phyloP scores from a whole-genome alignment of 2,113 vertebrate genomes.

The Lepus europaeus region DNA sequence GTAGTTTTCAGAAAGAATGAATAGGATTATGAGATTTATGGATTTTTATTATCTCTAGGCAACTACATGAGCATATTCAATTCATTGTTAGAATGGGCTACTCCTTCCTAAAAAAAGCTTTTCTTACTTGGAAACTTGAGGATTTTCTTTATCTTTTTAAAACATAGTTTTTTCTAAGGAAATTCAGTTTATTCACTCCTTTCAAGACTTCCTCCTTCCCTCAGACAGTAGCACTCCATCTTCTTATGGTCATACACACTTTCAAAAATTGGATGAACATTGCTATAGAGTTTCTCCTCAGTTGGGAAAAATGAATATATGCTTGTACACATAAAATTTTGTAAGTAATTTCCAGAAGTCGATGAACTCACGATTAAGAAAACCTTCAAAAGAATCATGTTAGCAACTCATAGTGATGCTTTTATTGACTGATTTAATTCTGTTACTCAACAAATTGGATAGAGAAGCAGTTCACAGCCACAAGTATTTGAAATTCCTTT shows the following conservation, averaged over 20 bases:
- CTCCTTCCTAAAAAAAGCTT: conserved; percentile 13
- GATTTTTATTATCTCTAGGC: conserved; percentile 9
- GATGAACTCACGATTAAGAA: conserved; percentile 19
- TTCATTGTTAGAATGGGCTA: background rate
- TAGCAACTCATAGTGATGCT: conserved; percentile 35
- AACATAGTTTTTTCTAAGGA: conserved; percentile 3
- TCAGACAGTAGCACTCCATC: background rate
- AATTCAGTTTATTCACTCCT: background rate
- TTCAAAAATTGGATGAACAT: background rate
- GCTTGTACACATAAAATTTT: conserved; percentile 33
- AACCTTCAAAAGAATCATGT: conserved; percentile 28
- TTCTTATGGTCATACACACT: conserved; percentile 1
- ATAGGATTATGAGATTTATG: background rate
- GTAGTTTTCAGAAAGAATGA: conserved; percentile 20
- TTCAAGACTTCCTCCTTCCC: background rate
- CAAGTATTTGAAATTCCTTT: background rate
- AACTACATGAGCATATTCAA: background rate
- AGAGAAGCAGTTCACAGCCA: background rate
- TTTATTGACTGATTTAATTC: conserved; percentile 34
- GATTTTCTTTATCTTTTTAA: background rate
- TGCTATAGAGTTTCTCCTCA: background rate
- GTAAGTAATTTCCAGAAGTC: background rate
- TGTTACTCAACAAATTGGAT: conserved; percentile 35
- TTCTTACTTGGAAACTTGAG: background rate
- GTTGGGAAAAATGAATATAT: background rate